Percentiles rank a stretch among this genome's conserved stretches.
Evolutionary conservation across 2,113 vertebrate species (phyloP).

Genomic region (Neomonachus schauinslandi): DNA sequence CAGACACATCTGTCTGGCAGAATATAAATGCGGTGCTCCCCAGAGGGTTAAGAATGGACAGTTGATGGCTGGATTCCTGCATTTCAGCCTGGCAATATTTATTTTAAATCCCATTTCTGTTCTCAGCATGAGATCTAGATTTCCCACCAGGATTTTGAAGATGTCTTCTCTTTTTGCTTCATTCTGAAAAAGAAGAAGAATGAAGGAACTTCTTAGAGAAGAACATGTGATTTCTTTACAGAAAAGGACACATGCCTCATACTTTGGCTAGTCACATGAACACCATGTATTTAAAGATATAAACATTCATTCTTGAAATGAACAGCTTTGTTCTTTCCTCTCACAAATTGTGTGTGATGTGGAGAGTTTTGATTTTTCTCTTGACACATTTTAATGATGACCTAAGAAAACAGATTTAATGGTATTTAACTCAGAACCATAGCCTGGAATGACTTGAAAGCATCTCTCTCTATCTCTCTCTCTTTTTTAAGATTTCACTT

Average conservation of each 20-base stretch:
- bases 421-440: neutral
- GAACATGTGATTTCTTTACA: neutral
- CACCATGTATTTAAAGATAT: neutral
- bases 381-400: constrained; percentile 2
- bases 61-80: constrained; percentile 10
- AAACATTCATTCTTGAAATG: constrained; percentile 22
- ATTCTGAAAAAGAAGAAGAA: neutral
- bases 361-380: constrained; percentile 24
- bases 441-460: neutral
- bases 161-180: constrained; percentile 30
- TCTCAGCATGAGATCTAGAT: neutral
- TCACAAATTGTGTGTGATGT: constrained; percentile 8
- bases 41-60: constrained; percentile 15
- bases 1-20: constrained; percentile 60
- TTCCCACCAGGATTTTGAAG: constrained; percentile 24
- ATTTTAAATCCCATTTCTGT: constrained; percentile 42
- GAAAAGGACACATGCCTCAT: neutral
- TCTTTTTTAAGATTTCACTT: neutral
- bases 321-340: neutral
- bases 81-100: constrained; percentile 30
- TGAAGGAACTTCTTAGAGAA: neutral
- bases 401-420: neutral
- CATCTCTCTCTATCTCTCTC: neutral
- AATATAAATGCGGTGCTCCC: constrained; percentile 61
- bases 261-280: constrained; percentile 19